Evolutionary conservation across 2,113 vertebrate species (phyloP).

Genomic region (Gavia stellata): DNA sequence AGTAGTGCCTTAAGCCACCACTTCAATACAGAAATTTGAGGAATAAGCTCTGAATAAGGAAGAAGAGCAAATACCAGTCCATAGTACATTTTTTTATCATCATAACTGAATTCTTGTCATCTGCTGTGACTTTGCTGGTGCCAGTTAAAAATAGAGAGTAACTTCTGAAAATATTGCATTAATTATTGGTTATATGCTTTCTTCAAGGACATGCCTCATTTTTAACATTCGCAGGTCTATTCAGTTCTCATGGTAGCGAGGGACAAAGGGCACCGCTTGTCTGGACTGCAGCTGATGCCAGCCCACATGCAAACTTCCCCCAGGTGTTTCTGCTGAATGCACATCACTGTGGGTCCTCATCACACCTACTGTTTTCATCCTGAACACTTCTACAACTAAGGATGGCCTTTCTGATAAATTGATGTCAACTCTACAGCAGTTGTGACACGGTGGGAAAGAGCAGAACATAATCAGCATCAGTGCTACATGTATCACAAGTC

Average conservation of each 20-base stretch:
- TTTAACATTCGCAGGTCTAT: not conserved
- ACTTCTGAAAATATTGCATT: not conserved
- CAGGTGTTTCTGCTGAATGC: not conserved
- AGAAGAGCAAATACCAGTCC: not conserved
- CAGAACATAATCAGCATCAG: not conserved
- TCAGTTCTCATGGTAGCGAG: not conserved
- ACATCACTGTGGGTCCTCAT: not conserved
- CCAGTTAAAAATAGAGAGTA: not conserved
- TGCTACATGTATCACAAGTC: not conserved
- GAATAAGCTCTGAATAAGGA: not conserved
- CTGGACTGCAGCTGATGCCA: not conserved
- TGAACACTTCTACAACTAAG: not conserved
- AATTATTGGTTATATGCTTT: not conserved
- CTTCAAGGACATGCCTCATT: not conserved
- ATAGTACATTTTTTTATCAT: not conserved
- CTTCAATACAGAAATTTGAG: not conserved
- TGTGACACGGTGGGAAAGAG: not conserved
- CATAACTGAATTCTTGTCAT: not conserved
- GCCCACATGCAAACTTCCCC: not conserved
- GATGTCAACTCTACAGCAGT: not conserved
- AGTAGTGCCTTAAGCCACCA: not conserved
- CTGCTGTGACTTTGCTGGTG: not conserved
- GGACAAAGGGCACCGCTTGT: not conserved
- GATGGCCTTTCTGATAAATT: not conserved
- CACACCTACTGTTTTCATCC: not conserved